phyloP scores from a whole-genome alignment of 1,140 invertebrate genomes.

The Drosophila hydei region DNA sequence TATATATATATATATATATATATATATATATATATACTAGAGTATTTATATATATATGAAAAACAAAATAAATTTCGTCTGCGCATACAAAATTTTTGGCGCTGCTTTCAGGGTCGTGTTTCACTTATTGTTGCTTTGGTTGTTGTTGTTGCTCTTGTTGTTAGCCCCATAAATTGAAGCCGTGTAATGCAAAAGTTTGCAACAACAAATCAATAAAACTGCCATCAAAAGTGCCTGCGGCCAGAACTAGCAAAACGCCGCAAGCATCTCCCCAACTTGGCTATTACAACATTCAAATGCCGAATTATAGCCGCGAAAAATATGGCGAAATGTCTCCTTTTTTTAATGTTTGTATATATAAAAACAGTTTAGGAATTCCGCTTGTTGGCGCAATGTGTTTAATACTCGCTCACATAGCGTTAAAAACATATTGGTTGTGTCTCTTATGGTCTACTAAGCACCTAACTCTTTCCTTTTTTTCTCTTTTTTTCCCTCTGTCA shows the following conservation, averaged over 20 bases:
- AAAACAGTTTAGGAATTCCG: not conserved
- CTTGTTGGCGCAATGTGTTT: conserved; percentile 7
- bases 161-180: conserved; percentile 62
- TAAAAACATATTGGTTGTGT: too few relatives aligned
- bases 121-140: conserved; percentile 27
- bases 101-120: conserved; percentile 59
- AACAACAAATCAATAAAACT: conserved; percentile 76
- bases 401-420: too few relatives aligned
- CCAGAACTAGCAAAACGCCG: conserved; percentile 51
- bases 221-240: conserved; percentile 55
- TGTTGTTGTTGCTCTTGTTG: conserved; percentile 3
- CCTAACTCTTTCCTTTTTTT: too few relatives aligned
- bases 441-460: too few relatives aligned
- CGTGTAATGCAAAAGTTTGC: conserved; percentile 60
- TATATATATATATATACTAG: conserved; percentile 1
- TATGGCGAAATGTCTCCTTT: conserved; percentile 3
- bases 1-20: not conserved
- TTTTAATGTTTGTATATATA: conserved; percentile 16
- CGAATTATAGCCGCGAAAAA: conserved; percentile 19
- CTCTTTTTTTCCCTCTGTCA: too few relatives aligned
- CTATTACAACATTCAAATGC: conserved; percentile 25
- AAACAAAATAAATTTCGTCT: conserved; percentile 55
- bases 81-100: conserved; percentile 76
- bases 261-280: conserved; percentile 14
- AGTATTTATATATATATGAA: conserved; percentile 12